These are phyloP conservation scores for Drymodes brunneopygia DNA, from an alignment of 2,113 vertebrate genomes.

Conservation along the genomic window DNA sequence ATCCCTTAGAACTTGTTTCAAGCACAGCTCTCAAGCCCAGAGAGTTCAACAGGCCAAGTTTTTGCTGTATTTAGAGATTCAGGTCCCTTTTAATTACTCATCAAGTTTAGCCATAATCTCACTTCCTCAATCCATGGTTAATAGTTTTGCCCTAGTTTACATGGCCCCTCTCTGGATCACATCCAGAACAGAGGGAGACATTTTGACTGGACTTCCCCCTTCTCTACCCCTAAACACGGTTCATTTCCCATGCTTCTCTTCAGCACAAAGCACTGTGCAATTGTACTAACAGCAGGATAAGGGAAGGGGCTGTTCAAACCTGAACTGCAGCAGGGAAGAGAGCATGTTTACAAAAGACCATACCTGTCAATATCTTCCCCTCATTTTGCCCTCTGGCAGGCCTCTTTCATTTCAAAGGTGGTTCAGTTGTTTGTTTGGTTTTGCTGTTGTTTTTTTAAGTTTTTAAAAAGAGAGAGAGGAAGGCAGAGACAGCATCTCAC, in stretches of 20 bases:
- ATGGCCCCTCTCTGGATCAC: background rate
- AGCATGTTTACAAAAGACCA: background rate
- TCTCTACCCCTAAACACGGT: background rate
- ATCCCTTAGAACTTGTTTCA: background rate
- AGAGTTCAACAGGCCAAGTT: background rate
- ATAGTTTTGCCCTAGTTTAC: background rate
- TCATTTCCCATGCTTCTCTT: background rate
- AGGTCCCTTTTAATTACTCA: background rate
- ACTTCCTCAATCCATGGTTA: background rate
- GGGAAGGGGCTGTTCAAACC: background rate
- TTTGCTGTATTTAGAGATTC: background rate
- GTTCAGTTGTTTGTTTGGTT: background rate
- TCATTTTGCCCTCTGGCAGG: background rate
- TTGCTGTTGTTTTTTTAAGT: background rate
- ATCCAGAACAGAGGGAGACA: background rate
- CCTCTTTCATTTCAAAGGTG: background rate
- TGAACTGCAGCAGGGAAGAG: background rate
- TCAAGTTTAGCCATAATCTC: background rate
- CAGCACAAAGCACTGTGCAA: background rate
- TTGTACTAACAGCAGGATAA: background rate
- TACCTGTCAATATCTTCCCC: background rate
- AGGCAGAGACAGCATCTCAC: background rate
- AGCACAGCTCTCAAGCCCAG: background rate
- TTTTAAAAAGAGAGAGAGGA: background rate
- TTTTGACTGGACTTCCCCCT: background rate